Conservation (phyloP, 1,140 invertebrate genomes). For the Drosophila fuyamai region DNA sequence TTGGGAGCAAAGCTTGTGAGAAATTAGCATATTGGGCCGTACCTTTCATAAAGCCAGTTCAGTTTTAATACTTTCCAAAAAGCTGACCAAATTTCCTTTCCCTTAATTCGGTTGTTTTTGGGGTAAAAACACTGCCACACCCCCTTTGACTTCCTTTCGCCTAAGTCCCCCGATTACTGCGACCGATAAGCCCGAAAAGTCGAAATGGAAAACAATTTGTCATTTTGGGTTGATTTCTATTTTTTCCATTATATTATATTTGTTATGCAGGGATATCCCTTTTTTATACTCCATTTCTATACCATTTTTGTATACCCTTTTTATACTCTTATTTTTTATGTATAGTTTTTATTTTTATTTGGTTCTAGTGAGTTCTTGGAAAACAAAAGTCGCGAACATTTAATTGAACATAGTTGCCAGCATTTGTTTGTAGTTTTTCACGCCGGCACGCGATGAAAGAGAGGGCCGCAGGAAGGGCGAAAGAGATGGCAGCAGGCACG, state of each 20-base stretch:
- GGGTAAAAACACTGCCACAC: neutral
- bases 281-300: too few relatives aligned
- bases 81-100: neutral
- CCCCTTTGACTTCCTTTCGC: constrained; percentile 4
- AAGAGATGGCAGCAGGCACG: constrained; percentile 42
- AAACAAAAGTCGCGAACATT: constrained; percentile 39
- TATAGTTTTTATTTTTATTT: constrained; percentile 4
- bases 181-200: constrained; percentile 21
- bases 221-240: constrained; percentile 37
- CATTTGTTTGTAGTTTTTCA: constrained; percentile 8
- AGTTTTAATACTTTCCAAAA: neutral
- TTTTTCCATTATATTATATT: neutral
- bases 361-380: constrained; percentile 22
- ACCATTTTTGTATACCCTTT: neutral
- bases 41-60: neutral
- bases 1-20: neutral
- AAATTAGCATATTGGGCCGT: neutral
- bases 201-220: constrained; percentile 52
- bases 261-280: too few relatives aligned
- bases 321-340: neutral
- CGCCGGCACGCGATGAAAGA: constrained; percentile 18
- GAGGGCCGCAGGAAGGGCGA: constrained; percentile 4
- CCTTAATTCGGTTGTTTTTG: neutral
- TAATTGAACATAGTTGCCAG: constrained; percentile 39
- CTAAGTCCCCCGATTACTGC: constrained; percentile 8